A percentile compares a stretch with the other conserved stretches of the same genome.
phyloP scores from a whole-genome alignment of 2,888 invertebrate species.

The Incurvaria masculella region DNA sequence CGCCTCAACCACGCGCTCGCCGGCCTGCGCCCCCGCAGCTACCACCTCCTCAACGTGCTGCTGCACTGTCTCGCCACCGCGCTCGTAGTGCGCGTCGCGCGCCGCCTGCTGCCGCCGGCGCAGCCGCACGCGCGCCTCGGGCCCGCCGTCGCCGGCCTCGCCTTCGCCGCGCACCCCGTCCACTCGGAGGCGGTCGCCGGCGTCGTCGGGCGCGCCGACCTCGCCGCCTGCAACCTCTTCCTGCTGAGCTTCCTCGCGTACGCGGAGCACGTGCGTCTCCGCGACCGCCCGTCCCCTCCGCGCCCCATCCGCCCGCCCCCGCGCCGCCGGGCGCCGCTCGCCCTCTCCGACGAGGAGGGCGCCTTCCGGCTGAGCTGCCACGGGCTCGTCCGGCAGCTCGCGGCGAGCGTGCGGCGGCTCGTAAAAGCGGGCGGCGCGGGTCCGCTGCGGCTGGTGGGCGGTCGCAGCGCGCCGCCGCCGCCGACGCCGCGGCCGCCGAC shows the following conservation, averaged over 20 bases:
- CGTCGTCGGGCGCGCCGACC: constrained; percentile 92
- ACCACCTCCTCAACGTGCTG: constrained; percentile 82
- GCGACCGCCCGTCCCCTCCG: constrained; percentile 49
- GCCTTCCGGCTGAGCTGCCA: constrained; percentile 45
- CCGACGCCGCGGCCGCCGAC: constrained; percentile 21
- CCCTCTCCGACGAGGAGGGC: constrained; percentile 19
- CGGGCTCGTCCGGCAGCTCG: constrained; percentile 40
- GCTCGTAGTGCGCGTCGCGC: constrained; percentile 75
- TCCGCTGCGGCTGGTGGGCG: constrained; percentile 30
- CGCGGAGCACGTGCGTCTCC: constrained; percentile 69
- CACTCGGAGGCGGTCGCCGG: constrained; percentile 97
- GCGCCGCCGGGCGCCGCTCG: constrained; percentile 22
- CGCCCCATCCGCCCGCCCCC: constrained; percentile 30
- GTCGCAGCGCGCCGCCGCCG: constrained; percentile 36
- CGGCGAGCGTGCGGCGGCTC: constrained; percentile 42
- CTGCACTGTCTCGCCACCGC: constrained; percentile 84
- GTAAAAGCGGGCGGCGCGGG: constrained; percentile 41
- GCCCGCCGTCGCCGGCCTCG: constrained; percentile 72
- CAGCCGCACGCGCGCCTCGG: constrained; percentile 61
- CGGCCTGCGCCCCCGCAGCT: constrained; percentile 77
- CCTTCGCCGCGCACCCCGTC: constrained; percentile 94
- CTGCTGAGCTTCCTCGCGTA: constrained; percentile 85
- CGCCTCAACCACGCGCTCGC: constrained; percentile 78
- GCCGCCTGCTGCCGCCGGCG: constrained; percentile 63
- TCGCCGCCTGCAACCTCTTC: constrained; percentile 89